These are phyloP conservation scores for Scolopax mira DNA, from an alignment of 2,113 vertebrate genomes.

Conservation along the genomic window DNA sequence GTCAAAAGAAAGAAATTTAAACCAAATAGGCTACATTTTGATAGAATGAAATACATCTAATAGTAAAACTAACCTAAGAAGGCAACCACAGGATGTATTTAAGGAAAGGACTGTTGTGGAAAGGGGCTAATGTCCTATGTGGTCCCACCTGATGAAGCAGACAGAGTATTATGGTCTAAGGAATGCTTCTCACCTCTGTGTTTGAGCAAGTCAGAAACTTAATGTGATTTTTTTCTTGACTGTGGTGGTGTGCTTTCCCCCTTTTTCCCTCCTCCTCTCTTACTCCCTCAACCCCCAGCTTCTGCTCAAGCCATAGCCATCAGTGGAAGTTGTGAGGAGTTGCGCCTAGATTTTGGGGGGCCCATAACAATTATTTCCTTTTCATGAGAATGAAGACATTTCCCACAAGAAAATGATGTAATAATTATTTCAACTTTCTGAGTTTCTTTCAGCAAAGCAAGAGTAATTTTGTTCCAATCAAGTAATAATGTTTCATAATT, in stretches of 20 bases:
- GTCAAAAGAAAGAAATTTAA: neutral
- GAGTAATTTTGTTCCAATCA: neutral
- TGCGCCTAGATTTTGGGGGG: neutral
- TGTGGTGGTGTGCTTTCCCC: too few relatives aligned
- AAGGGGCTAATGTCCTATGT: neutral
- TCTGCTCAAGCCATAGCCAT: too few relatives aligned
- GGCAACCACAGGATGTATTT: fast-evolving
- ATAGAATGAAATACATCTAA: neutral
- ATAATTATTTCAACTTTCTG: neutral
- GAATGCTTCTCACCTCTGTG: fast-evolving
- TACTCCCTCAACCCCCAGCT: too few relatives aligned
- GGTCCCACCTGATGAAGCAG: neutral
- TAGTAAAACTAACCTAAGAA: neutral
- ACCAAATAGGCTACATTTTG: neutral
- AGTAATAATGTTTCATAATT: neutral
- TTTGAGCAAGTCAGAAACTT: neutral
- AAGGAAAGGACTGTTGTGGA: neutral
- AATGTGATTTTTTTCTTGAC: neutral
- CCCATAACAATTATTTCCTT: neutral
- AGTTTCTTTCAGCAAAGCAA: neutral
- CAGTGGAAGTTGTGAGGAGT: too few relatives aligned
- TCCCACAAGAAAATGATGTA: neutral
- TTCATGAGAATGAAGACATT: neutral
- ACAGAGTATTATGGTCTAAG: neutral
- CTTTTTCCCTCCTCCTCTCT: too few relatives aligned